Evolutionary conservation across 2,888 invertebrate genomes (phyloP).

Genomic region (Tricholauxania praeusta): DNA sequence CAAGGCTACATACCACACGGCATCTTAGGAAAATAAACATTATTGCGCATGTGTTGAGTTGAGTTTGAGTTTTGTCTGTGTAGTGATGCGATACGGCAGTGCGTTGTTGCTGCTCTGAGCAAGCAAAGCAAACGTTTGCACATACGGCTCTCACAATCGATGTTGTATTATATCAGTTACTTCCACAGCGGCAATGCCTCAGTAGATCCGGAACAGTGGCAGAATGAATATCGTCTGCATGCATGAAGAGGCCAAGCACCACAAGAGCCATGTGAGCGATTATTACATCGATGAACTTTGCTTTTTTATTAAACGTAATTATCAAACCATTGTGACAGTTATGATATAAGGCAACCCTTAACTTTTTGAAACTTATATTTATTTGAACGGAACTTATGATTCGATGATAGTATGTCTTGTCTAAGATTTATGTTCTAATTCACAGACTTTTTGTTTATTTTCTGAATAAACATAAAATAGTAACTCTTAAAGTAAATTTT

Average conservation of each 20-base stretch:
- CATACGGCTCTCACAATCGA: not conserved
- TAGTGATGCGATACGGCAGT: not conserved
- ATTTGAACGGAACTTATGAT: too few relatives aligned
- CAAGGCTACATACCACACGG: conserved; percentile 68
- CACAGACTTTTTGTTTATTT: too few relatives aligned
- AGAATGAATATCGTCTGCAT: not conserved
- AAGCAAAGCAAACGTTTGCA: conserved; percentile 15
- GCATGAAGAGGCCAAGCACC: not conserved
- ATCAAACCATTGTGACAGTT: too few relatives aligned
- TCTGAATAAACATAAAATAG: too few relatives aligned
- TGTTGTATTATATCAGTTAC: conserved; percentile 22
- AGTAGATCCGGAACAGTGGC: conserved; percentile 34
- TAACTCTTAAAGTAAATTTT: too few relatives aligned
- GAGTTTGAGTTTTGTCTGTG: conserved; percentile 35
- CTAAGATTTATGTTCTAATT: too few relatives aligned
- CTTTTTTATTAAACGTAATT: too few relatives aligned
- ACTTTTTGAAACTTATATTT: too few relatives aligned
- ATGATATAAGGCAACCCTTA: too few relatives aligned
- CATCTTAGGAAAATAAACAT: conserved; percentile 46
- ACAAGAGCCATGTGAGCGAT: too few relatives aligned
- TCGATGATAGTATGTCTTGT: too few relatives aligned
- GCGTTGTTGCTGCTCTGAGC: conserved; percentile 30
- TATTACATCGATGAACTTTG: too few relatives aligned
- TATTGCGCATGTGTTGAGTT: conserved; percentile 47
- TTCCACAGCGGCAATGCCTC: conserved; percentile 1